These are phyloP conservation scores for Pollicipes pollicipes DNA, from an alignment of 1,140 invertebrate species.

Conservation along the genomic window DNA sequence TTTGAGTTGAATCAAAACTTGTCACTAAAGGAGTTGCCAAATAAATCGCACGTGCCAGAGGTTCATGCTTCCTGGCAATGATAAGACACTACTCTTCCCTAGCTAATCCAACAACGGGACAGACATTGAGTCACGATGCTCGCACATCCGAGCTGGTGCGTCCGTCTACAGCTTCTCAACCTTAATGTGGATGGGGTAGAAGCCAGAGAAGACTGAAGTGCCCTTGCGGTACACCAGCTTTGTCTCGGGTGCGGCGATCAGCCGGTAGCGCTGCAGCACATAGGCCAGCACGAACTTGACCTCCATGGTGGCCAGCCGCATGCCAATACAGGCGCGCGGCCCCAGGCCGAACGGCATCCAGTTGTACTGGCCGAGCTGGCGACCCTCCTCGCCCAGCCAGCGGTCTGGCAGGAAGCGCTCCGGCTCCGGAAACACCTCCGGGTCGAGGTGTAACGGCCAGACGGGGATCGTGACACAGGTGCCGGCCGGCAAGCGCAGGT, in stretches of 20 bases:
- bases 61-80: too few relatives aligned
- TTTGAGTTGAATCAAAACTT: too few relatives aligned
- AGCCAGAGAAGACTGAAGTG: background rate
- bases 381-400: slow-evolving; percentile 41
- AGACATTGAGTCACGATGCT: too few relatives aligned
- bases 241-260: background rate
- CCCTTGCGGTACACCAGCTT: background rate
- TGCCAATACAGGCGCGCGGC: slow-evolving; percentile 48
- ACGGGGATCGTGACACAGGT: slow-evolving; percentile 6
- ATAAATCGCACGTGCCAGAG: too few relatives aligned
- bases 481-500: background rate
- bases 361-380: slow-evolving; percentile 38
- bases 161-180: background rate
- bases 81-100: too few relatives aligned
- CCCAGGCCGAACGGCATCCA: slow-evolving; percentile 58
- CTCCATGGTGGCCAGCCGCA: background rate
- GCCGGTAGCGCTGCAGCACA: background rate
- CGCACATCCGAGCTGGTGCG: too few relatives aligned
- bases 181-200: background rate
- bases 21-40: too few relatives aligned
- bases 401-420: slow-evolving; percentile 53
- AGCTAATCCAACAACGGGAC: too few relatives aligned
- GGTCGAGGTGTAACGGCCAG: slow-evolving; percentile 41
- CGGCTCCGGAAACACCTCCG: slow-evolving; percentile 44
- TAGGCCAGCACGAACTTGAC: background rate